A percentile compares a stretch with the other conserved stretches of the same genome.
These are phyloP conservation scores for Malacoraja senta DNA, from an alignment of 2,797 vertebrate genomes.

Conservation along the genomic window DNA sequence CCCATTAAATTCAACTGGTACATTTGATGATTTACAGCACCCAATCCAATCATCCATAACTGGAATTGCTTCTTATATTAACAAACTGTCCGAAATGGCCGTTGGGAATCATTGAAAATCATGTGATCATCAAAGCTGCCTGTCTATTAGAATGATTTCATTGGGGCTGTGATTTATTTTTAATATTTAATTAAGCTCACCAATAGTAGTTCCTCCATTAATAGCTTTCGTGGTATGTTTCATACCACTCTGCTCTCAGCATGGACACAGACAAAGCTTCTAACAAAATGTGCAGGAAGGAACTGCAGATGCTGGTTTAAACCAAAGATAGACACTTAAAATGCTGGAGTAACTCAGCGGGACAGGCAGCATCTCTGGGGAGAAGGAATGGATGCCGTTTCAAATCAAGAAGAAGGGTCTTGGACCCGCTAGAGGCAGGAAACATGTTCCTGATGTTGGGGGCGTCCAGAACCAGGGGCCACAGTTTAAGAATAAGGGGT, in stretches of 20 bases:
- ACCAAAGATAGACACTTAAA: too few relatives aligned
- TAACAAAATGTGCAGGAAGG: too few relatives aligned
- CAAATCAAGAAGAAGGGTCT: too few relatives aligned
- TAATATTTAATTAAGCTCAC: constrained; percentile 8
- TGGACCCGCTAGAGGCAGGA: too few relatives aligned
- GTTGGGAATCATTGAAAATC: constrained; percentile 10
- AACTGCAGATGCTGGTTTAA: too few relatives aligned
- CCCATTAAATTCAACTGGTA: background rate
- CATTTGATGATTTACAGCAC: background rate
- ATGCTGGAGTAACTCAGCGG: too few relatives aligned
- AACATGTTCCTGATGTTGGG: too few relatives aligned
- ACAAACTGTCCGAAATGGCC: background rate
- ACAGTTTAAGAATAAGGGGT: too few relatives aligned
- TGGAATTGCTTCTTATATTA: background rate
- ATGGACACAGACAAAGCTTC: background rate
- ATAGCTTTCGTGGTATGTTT: background rate
- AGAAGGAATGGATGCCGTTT: too few relatives aligned
- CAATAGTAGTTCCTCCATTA: background rate
- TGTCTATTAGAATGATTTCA: background rate
- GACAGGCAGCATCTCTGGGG: too few relatives aligned
- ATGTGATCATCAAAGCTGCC: constrained; percentile 9
- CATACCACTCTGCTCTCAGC: background rate
- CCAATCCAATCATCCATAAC: background rate
- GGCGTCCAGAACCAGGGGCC: too few relatives aligned
- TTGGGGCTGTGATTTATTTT: constrained; percentile 12